Percentiles rank a stretch among this genome's conserved stretches.
phyloP scores from a whole-genome alignment of 2,888 invertebrate species.

The Xylophagus ater region DNA sequence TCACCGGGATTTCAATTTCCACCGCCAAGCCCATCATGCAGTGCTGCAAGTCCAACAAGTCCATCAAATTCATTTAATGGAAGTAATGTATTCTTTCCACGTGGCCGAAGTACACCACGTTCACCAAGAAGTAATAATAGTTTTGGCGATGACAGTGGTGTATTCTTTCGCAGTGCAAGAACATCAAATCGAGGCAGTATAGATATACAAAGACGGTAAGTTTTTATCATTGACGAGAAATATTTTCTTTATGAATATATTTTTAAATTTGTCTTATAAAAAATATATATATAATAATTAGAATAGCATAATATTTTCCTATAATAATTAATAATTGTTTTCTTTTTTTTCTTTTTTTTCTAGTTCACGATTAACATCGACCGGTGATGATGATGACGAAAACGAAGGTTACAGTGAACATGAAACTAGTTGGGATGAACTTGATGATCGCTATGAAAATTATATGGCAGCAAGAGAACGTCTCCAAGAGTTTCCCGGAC shows the following conservation, averaged over 20 bases:
- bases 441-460: conserved; percentile 37
- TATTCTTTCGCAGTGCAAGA: conserved; percentile 24
- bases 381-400: conserved; percentile 38
- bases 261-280: background rate
- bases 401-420: conserved; percentile 35
- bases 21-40: conserved; percentile 38
- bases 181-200: conserved; percentile 31
- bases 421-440: conserved; percentile 39
- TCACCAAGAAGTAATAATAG: conserved; percentile 34
- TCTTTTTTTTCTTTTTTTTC: conserved; percentile 14
- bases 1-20: conserved; percentile 37
- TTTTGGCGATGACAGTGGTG: conserved; percentile 30
- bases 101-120: conserved; percentile 29
- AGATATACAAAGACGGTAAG: conserved; percentile 37
- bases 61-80: conserved; percentile 26
- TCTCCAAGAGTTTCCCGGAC: conserved; percentile 38
- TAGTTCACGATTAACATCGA: conserved; percentile 37
- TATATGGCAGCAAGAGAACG: conserved; percentile 38
- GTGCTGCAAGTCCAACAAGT: conserved; percentile 30
- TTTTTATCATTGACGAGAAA: too few relatives aligned
- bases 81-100: conserved; percentile 36
- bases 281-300: background rate
- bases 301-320: background rate
- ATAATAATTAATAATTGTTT: conserved; percentile 2
- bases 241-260: background rate